Base-by-base conservation (phyloP, 2,113 vertebrate species). In the Nerophis lumbriciformis region DNA sequence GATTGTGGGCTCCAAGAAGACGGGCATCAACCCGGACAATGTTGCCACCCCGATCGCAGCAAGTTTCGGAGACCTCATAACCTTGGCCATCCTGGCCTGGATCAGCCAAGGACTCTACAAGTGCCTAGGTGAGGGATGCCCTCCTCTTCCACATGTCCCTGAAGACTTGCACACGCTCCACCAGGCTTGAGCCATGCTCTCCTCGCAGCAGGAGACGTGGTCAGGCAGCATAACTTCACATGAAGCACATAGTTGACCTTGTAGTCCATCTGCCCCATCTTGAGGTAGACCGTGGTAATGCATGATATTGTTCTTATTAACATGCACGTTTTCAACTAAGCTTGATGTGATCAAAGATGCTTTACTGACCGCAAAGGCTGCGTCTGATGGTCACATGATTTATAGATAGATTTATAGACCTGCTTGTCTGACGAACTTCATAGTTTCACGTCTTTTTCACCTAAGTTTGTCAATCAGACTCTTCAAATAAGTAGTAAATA, bases 1-100 rank as follows among this genome's bases (percentile, higher is more conserved):
- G 73, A 98, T 98, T 6, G 95, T 98, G 80, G 95, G 96, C 45
- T 98, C 95, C 0, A 98, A 98, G 92, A 97, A 98, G 88, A 97
- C 95, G 0, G 96, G 96, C 47, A 95, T 99, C 82, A 98, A 98
- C 81, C 97, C 95, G 57, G 96, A 98, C 87, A 99, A 99, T 0
- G 94, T 98, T 65, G 95, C 95, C 59, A 98, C 96, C 6, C 97
- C 95, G 42, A 98, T 99, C 59, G 96, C 96, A 16, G 97, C 95
- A 79, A 98, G 95, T 73, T 96, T 97, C 73, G 97, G 97, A 21
- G 97, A 99, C 83, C 95, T 99, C 73, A 98, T 99, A 75, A 97
- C 95, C 9, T 88, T 98, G 76, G 94, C 94, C 21, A 97, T 98
- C 84, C 90, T 98, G 72, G 96, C 95, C 5, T 94, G 95, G 95